phyloP scores from a whole-genome alignment of 2,113 vertebrate species.

The Ammospiza caudacuta region DNA sequence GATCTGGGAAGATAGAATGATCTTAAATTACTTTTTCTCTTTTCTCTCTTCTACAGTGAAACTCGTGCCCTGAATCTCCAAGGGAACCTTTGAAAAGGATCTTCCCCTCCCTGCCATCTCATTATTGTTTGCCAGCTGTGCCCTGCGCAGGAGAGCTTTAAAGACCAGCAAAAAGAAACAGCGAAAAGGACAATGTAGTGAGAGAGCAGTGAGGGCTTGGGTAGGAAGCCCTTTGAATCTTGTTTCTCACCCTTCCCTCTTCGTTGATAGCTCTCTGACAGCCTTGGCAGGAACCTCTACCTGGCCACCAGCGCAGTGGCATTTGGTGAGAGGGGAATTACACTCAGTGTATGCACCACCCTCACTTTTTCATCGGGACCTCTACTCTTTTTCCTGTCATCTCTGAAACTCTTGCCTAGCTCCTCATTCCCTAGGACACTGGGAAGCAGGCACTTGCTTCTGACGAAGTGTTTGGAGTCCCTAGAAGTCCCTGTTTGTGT shows the following conservation, averaged over 20 bases:
- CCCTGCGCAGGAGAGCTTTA: not conserved
- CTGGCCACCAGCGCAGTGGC: not conserved
- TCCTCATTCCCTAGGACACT: not conserved
- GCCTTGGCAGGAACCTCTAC: not conserved
- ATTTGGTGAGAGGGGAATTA: not conserved
- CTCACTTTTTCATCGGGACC: not conserved
- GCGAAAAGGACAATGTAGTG: not conserved
- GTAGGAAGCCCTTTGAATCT: not conserved
- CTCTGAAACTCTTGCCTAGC: not conserved
- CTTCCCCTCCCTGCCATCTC: not conserved
- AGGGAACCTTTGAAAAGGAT: slow-evolving; percentile 54
- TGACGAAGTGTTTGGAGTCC: not conserved
- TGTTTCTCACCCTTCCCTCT: not conserved
- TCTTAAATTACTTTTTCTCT: slow-evolving; percentile 52
- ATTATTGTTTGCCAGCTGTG: slow-evolving; percentile 41
- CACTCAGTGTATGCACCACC: not conserved
- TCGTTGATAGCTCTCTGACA: not conserved
- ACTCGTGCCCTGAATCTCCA: slow-evolving; percentile 50
- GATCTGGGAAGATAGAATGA: not conserved
- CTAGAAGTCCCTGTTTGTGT: not conserved
- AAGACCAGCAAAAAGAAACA: not conserved
- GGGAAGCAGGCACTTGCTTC: not conserved
- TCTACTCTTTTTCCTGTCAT: not conserved
- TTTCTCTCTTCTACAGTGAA: slow-evolving; percentile 55
- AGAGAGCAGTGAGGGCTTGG: not conserved